These are phyloP conservation scores for Papio anubis DNA, from an alignment of 2,113 vertebrate species.

Conservation along the genomic window DNA sequence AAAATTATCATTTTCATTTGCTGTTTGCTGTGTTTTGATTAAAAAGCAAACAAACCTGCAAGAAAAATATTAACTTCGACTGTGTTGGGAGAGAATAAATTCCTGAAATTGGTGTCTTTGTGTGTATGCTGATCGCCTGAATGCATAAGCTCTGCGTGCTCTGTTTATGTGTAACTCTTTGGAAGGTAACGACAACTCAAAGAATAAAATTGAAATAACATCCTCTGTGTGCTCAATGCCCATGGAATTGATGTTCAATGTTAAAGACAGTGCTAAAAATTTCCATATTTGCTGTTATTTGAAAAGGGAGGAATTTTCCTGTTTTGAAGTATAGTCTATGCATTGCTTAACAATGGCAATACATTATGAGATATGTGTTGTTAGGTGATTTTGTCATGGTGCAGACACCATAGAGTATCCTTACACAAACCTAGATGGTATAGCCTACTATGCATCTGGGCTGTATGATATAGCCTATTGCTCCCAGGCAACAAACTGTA, in stretches of 20 bases:
- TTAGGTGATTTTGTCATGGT: neutral
- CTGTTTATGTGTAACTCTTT: neutral
- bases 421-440: neutral
- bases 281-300: neutral
- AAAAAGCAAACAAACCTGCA: slow-evolving; percentile 64
- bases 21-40: slow-evolving; percentile 69
- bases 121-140: neutral
- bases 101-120: slow-evolving; percentile 26
- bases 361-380: neutral
- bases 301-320: neutral
- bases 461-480: neutral
- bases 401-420: neutral
- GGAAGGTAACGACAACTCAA: neutral
- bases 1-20: slow-evolving; percentile 58
- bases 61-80: slow-evolving; percentile 61
- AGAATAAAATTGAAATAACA: neutral
- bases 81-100: slow-evolving; percentile 20
- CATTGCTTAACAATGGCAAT: neutral
- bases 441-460: no score
- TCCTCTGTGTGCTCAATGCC: neutral
- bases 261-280: neutral
- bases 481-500: neutral
- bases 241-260: neutral
- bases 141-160: neutral
- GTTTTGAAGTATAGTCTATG: neutral